A percentile compares a stretch with the other conserved stretches of the same genome.
These are phyloP conservation scores for Scolopax rusticola DNA, from an alignment of 2,797 vertebrate species.

Conservation along the genomic window DNA sequence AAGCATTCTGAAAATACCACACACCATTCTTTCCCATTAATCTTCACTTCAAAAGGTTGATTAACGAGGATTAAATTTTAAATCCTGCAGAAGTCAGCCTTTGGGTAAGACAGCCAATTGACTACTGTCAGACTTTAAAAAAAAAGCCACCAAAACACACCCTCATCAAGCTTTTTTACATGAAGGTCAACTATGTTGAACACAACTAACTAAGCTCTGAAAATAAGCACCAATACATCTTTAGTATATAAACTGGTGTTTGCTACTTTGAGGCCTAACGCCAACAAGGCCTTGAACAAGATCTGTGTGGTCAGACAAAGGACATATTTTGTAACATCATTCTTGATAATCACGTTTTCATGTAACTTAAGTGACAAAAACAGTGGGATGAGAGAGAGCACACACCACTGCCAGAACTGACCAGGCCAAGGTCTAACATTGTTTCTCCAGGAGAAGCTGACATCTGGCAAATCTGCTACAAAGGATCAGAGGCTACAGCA, in stretches of 20 bases:
- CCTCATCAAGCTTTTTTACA: not conserved
- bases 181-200: not conserved
- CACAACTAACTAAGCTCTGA: not conserved
- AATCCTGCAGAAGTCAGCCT: not conserved
- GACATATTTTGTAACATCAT: not conserved
- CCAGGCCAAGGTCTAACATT: not conserved
- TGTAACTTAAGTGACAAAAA: not conserved
- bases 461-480: not conserved
- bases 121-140: not conserved
- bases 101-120: not conserved
- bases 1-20: not conserved
- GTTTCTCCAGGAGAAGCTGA: not conserved
- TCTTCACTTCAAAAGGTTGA: not conserved
- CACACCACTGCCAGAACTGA: not conserved
- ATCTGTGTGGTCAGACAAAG: not conserved
- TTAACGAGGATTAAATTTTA: not conserved
- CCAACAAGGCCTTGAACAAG: not conserved
- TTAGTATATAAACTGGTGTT: not conserved
- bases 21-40: not conserved
- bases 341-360: not conserved
- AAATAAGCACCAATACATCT: rapidly evolving
- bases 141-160: not conserved
- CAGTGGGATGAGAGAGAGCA: not conserved
- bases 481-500: not conserved
- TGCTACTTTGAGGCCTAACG: not conserved